Conservation (phyloP, 2,113 vertebrate genomes). For the Aegotheles bennettii region DNA sequence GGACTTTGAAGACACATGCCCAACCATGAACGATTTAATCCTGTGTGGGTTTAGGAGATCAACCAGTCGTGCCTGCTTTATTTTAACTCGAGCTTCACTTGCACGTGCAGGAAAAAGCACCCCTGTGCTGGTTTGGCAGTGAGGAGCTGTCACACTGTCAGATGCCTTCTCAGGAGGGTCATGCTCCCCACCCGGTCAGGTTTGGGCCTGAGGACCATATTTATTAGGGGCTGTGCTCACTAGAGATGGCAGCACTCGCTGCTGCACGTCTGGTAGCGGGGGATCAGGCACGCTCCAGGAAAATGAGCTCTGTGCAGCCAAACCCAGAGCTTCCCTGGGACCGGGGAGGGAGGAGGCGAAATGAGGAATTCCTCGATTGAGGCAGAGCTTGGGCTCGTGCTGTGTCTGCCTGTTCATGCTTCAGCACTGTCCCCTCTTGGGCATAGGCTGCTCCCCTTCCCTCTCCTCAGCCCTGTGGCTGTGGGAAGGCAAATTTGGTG, state of each 20-base stretch:
- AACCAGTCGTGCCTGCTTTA: background rate
- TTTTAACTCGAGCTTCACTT: background rate
- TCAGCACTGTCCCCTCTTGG: background rate
- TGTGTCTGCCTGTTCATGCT: background rate
- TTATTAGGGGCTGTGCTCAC: background rate
- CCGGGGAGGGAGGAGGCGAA: background rate
- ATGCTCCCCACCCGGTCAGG: background rate
- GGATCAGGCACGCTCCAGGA: background rate
- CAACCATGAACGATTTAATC: rapidly evolving
- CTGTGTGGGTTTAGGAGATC: background rate
- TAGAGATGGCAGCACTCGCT: background rate
- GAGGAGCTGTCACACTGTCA: background rate
- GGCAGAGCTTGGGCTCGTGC: background rate
- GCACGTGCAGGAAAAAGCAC: background rate
- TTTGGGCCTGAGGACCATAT: background rate
- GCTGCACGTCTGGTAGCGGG: background rate
- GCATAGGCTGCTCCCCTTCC: background rate
- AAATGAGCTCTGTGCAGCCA: background rate
- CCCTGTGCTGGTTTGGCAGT: background rate
- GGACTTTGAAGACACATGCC: background rate
- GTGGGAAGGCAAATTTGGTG: background rate
- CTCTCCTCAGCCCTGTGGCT: background rate
- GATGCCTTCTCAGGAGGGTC: background rate
- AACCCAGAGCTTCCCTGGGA: background rate
- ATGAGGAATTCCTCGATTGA: background rate